Base-by-base conservation (phyloP, 2,113 vertebrate genomes). In the Pterophyllum scalare region DNA sequence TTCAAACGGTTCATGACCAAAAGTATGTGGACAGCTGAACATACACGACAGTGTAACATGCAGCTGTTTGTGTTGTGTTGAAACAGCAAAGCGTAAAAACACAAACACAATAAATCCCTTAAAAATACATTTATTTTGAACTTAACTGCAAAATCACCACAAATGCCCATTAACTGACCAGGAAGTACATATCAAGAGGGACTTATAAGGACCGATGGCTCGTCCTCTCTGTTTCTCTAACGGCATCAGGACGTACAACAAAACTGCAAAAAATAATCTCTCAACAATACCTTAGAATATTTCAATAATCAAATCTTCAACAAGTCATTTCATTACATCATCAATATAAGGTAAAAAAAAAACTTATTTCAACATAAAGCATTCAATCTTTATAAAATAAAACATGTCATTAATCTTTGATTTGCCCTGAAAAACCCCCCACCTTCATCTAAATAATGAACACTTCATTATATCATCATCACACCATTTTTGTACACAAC, bases 1-100 rank as follows among this genome's bases (percentile, higher is more conserved):
- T 31, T 52, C 24, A 72, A 52, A 72, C 17, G 7, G 67, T 31
- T 72, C 7, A 14, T 72, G 67, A 26, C 46, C 67, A 72, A 72
- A 72, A 72, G 46, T 72, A 72, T 72, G 67, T n/a, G 67, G 67
- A 54, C 67, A 72, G 67, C 67, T 72, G 67, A n/a, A 54, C 67
- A 54, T 28, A 54, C 46, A n/a, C 4, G 26, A 54, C 46, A 72
- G 67, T 49, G 1, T 54, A 54, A 54, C 67, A 72, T 72, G 67
- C 67, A 54, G 67, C 67, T 14, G 67, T 3, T 72, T 72, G 67
- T 9, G 67, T 72, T 0, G 49, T 19, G 46, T 19, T 19, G 49
- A 52, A 17, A 49, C 46, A 49, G 5, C 13, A 17, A 49, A 49
- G 46, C 5, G 46, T 49, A 72, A 52, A 56, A 52, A 72, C 67